phyloP scores from a whole-genome alignment of 2,113 vertebrate genomes.

The Chaetodon auriga region DNA sequence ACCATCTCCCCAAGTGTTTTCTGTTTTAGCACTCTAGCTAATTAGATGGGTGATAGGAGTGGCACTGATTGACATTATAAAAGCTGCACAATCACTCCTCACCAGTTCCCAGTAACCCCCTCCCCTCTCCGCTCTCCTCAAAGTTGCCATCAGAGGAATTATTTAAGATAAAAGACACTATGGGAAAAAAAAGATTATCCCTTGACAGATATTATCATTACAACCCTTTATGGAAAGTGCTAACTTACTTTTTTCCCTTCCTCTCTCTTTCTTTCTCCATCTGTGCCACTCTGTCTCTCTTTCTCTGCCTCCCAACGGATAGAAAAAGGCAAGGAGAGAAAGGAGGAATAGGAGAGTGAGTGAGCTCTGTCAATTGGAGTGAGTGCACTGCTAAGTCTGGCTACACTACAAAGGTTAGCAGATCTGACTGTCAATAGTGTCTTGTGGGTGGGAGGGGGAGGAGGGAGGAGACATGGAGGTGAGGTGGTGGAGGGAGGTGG shows the following conservation, averaged over 20 bases:
- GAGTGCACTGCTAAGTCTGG: conserved; percentile 97
- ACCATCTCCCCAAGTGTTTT: conserved; percentile 92
- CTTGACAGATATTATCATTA: conserved; percentile 93
- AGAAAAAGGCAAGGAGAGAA: conserved; percentile 65
- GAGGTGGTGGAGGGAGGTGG: conserved; percentile 85
- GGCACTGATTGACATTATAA: conserved; percentile 96
- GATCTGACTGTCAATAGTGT: conserved; percentile 99
- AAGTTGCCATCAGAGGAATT: conserved; percentile 96
- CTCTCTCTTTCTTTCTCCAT: conserved; percentile 33
- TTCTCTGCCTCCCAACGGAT: conserved; percentile 85
- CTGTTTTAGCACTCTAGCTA: conserved; percentile 92
- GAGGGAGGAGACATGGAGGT: conserved; percentile 80
- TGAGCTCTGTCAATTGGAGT: conserved; percentile 93
- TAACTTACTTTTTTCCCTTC: conserved; percentile 81
- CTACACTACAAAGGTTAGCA: conserved; percentile 99
- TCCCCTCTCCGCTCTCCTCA: conserved; percentile 83
- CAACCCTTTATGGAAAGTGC: conserved; percentile 94
- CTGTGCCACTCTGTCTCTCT: conserved; percentile 37
- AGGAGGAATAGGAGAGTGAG: conserved; percentile 76
- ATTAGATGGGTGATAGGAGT: conserved; percentile 93
- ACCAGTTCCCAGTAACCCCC: conserved; percentile 64
- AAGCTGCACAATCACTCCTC: conserved; percentile 90
- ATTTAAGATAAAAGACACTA: conserved; percentile 96
- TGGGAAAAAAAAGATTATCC: conserved; percentile 84
- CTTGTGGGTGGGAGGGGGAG: conserved; percentile 85